These are phyloP conservation scores for Chaetophractus vellerosus DNA, from an alignment of 2,797 vertebrate genomes.

Conservation along the genomic window DNA sequence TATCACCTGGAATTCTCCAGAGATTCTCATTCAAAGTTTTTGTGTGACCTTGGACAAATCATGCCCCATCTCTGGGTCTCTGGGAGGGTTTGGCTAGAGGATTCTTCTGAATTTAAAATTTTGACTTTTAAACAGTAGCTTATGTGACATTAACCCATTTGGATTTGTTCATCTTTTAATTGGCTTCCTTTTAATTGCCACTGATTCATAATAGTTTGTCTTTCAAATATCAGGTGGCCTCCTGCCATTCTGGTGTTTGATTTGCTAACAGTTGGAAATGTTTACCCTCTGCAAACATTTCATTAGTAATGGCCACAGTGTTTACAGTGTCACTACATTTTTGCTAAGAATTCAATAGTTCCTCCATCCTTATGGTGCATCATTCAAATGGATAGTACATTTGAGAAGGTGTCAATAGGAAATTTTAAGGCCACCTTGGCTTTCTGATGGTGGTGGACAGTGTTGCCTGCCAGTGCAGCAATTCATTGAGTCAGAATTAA, in stretches of 20 bases:
- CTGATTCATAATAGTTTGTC: conserved; percentile 65
- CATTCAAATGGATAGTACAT: background rate
- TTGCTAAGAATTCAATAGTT: background rate
- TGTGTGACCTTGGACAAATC: conserved; percentile 44
- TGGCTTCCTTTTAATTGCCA: conserved; percentile 64
- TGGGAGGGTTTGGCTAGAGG: background rate
- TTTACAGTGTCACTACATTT: conserved; percentile 52
- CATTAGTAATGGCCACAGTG: conserved; percentile 58
- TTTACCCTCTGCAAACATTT: conserved; percentile 72
- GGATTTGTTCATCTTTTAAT: conserved; percentile 74
- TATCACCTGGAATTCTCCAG: background rate
- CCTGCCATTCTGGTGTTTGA: conserved; percentile 71
- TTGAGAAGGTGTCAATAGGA: background rate
- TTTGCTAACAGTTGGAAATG: conserved; percentile 62
- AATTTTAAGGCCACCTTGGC: background rate
- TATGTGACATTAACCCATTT: conserved; percentile 53
- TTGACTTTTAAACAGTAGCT: conserved; percentile 64
- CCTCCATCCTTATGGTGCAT: background rate
- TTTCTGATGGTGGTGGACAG: background rate
- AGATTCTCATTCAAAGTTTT: conserved; percentile 54
- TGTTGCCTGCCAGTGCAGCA: background rate
- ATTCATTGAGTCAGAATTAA: conserved; percentile 51
- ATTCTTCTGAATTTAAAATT: conserved; percentile 70
- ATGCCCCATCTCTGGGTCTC: background rate
- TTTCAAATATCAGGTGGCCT: conserved; percentile 72